phyloP scores from a whole-genome alignment of 1,140 invertebrate species.

The Dendroctonus ponderosae region DNA sequence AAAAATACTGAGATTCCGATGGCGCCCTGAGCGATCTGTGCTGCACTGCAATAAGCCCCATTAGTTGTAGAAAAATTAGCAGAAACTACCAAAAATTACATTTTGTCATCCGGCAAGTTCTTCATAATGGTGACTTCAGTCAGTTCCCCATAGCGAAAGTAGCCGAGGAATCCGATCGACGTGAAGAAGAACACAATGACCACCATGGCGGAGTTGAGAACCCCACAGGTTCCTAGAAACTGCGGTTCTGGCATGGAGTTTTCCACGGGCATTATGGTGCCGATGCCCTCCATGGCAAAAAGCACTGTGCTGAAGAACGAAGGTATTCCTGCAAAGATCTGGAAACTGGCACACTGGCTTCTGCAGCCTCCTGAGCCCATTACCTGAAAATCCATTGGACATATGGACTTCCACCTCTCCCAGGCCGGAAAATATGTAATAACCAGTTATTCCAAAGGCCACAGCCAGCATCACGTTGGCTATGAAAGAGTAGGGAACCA shows the following conservation, averaged over 20 bases:
- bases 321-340: constrained; percentile 48
- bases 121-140: constrained; percentile 35
- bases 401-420: constrained; percentile 45
- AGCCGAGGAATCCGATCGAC: constrained; percentile 80
- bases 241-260: constrained; percentile 77
- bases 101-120: constrained; percentile 37
- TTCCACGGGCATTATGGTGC: constrained; percentile 83
- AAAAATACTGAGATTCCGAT: constrained; percentile 86
- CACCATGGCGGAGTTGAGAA: constrained; percentile 78
- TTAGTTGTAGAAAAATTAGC: background rate
- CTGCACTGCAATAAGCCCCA: constrained; percentile 55
- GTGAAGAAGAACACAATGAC: constrained; percentile 71
- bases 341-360: background rate
- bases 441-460: constrained; percentile 68
- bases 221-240: constrained; percentile 77
- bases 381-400: constrained; percentile 26
- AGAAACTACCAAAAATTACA: constrained; percentile 12
- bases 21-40: constrained; percentile 73
- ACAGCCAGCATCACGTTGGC: constrained; percentile 68
- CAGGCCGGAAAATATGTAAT: constrained; percentile 66
- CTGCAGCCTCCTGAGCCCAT: background rate
- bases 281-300: constrained; percentile 76
- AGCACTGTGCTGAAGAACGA: constrained; percentile 65
- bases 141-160: constrained; percentile 54
- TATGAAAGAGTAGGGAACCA: constrained; percentile 72